A percentile compares a stretch with the other conserved stretches of the same genome.
phyloP scores from a whole-genome alignment of 2,888 invertebrate species.

The Stenolophus ochropezus region DNA sequence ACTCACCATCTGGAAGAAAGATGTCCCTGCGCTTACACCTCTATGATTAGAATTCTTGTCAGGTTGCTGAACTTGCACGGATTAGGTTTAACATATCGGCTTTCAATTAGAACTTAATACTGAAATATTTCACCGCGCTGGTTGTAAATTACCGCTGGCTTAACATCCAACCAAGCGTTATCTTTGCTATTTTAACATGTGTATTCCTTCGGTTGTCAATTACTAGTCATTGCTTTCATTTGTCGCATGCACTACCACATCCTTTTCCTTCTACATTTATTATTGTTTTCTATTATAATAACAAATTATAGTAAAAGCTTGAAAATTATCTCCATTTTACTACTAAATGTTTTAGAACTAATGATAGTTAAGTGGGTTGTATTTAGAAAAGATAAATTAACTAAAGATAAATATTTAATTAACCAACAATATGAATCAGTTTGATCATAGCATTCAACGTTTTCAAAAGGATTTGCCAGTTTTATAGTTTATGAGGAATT shows the following conservation, averaged over 20 bases:
- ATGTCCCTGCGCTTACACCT: not conserved
- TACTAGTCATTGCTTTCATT: not conserved
- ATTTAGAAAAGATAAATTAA: too few species aligned
- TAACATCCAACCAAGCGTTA: not conserved
- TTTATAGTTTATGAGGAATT: too few species aligned
- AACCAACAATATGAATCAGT: too few species aligned
- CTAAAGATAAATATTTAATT: too few species aligned
- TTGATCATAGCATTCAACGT: too few species aligned
- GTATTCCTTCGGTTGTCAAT: not conserved
- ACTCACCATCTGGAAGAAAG: conserved; percentile 28
- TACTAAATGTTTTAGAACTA: too few species aligned
- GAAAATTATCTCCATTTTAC: too few species aligned
- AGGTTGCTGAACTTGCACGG: conserved; percentile 27
- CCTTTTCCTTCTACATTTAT: too few species aligned
- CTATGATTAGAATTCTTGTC: conserved; percentile 32
- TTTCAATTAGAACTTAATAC: conserved; percentile 36
- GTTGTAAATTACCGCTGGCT: not conserved
- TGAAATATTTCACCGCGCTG: conserved; percentile 2
- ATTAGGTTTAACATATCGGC: conserved; percentile 18
- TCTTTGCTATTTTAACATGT: not conserved
- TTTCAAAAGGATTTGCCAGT: too few species aligned
- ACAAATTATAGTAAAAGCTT: too few species aligned
- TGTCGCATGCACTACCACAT: not conserved
- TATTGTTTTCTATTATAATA: too few species aligned
- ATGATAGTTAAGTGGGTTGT: too few species aligned